Conservation (phyloP, 1,140 invertebrate species). For the Euwallacea fornicatus region DNA sequence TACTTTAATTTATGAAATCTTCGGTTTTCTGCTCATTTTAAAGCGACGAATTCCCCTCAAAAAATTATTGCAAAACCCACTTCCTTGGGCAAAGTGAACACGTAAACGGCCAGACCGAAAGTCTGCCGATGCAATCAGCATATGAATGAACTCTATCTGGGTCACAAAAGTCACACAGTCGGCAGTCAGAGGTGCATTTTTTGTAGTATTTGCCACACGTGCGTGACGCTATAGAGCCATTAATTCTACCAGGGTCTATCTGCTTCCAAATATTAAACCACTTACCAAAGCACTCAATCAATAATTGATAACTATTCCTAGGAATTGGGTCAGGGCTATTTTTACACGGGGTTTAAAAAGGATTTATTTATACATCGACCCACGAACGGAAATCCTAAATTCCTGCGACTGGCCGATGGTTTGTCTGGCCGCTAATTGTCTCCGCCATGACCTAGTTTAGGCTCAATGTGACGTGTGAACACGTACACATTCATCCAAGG, state of each 20-base stretch:
- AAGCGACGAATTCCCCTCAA: background rate
- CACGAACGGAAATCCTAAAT: constrained; percentile 10
- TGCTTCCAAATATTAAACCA: too few relatives aligned
- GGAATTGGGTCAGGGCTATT: background rate
- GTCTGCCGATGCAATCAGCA: constrained; percentile 26
- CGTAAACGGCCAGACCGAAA: constrained; percentile 21
- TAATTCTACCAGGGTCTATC: background rate
- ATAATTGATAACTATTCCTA: background rate
- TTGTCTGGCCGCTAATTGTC: constrained; percentile 15
- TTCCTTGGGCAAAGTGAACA: constrained; percentile 7
- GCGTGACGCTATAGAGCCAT: constrained; percentile 16
- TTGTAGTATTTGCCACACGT: constrained; percentile 18
- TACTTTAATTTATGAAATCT: too few relatives aligned
- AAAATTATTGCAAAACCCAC: background rate
- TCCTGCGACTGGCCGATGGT: background rate
- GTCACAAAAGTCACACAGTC: constrained; percentile 31
- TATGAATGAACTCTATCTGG: constrained; percentile 36
- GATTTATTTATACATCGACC: constrained; percentile 5
- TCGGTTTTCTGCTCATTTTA: too few relatives aligned
- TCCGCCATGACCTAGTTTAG: constrained; percentile 17
- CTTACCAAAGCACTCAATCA: too few relatives aligned
- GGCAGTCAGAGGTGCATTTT: constrained; percentile 22
- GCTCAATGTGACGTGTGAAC: background rate
- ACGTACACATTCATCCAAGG: background rate
- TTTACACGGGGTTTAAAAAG: too few relatives aligned